Base-by-base conservation (phyloP, 2,888 invertebrate species). In the Exocentrus adspersus region DNA sequence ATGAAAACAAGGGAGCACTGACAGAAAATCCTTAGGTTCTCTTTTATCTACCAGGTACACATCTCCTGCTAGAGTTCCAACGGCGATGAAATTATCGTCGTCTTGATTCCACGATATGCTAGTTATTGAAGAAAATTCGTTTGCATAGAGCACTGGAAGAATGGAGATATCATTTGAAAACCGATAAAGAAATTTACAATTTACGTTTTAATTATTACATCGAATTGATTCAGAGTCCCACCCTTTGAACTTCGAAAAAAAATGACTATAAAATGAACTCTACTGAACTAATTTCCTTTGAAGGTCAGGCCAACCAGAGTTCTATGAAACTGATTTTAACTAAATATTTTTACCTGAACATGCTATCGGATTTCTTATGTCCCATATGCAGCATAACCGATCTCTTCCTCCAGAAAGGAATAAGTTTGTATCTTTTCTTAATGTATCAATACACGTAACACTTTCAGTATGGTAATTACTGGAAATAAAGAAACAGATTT, bases 371-470 rank as follows among this genome's bases (percentile, higher is more conserved):
- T 82, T 78, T 62, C 87, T 78, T 24, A 78, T 74, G 73, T 87
- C 87, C 86, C 86, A 86, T 17, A 85, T 67, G 58, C 84, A 81
- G 45, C 83, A 80, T 61, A 78, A 80, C 28, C 83, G 80, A 78
- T 87, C 86, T 72, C 81, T 72, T 3, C 79, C 78, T 53, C 85
- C 84, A 7, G 89, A 87, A 16, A 85, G 80, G 79, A 88, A 88
- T 30, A 85, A 67, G 65, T 84, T 79, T 62, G 82, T 75, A 69
- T 85, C 84, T 24, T 76, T 77, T 43, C 84, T 84, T 60, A 86
- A 83, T 46, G 83, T 82, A 60, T 85, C 83, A 9, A 87, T 84
- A 74, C 77, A 77, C 41, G 75, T 79, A 43, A 82, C 69, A 9
- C 64, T 59, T 59, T 75, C 76, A n/a, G 77, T 75, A 69, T 82